Evolutionary conservation across 2,888 invertebrate genomes (phyloP), one percentile per base, ranked within the genome.

Genomic region (Melipona bicolor): DNA sequence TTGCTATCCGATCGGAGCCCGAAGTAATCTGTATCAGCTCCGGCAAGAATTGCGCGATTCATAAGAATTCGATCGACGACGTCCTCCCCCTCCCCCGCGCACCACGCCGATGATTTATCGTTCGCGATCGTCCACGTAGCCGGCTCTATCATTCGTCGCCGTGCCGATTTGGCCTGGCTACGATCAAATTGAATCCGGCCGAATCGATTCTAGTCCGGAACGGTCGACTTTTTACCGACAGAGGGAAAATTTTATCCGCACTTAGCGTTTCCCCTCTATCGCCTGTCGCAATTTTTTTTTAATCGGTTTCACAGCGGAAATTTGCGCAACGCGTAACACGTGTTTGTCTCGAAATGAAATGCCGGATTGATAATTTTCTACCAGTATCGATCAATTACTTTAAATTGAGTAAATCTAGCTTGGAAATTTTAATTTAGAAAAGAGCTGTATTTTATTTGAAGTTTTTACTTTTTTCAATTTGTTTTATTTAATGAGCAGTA

Each of bases 11-110:
- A 77, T 80, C 80, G 62, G 61, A 61, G 67, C 50, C 54, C 50
- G 0, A 61, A 71, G 77, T 84, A 86, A 86, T 86, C 84, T 86
- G 86, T 78, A 81, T 78, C 85, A 75, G 76, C 67, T 24, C 56
- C 65, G 75, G 67, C 36, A 61, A 69, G 73, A 75, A 76, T 72
- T 59, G 83, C 21, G 49, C 19, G 82, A 83, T 80, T 80, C 81
- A 72, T 78, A 79, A 77, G 83, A 83, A 79, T 83, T 77, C 77
- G 79, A 79, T 85, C 79, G 61, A 71, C 83, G 61, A 49, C 64
- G 77, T 36, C 15, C 9, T 9, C 36, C 9, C 9, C 36, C 9
- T 36, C 1, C 36, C 50, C 43, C 61, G 36, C 70, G 54, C 61
- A 43, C 27, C 24, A 32, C 24, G 17, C 43, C 69, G 65, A 65